Evolutionary conservation across 2,888 invertebrate genomes (phyloP), one percentile per base, ranked within the genome.

Genomic region (Chrysomela aeneicollis): DNA sequence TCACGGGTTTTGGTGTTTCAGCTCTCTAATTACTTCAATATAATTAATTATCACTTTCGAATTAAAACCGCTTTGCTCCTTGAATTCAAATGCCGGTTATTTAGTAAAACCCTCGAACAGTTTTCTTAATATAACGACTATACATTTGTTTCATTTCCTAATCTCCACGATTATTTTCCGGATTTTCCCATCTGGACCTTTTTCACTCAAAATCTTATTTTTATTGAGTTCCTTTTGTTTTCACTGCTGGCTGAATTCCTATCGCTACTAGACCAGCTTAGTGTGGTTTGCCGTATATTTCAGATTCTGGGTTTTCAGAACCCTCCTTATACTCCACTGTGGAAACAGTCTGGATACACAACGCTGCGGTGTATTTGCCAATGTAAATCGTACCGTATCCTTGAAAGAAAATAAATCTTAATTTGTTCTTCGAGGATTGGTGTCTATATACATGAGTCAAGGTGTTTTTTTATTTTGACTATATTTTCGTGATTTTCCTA

Each of bases 21-120:
- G 62, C 66, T 66, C 66, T 59, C 67, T 67, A 71, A 68, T 71
- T 71, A 68, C 71, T 70, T 67, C 67, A 68, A 66, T 68, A 70
- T 70, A 71, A 71, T 71, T 70, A 71, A 71, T 71, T 71, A 70
- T 68, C 68, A 64, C 60, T 57, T 21, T 59, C 12, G 57, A 57
- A 57, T 57, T 57, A 46, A 46, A 57, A 26, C 46, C 46, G 18
- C 15, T n/a, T 10, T 22, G 37, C 57, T 30, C 26, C 15, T 37
- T 46, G 6, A 26, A 57, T 57, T 46, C 57, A 15, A 42, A 42
- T 42, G 8, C 42, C 4, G 15, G 42, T 15, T 42, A 42, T 42
- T 42, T 42, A 42, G 42, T 42, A 15, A 15, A 42, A 42, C 42
- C 42, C n/a, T 35, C 32, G 32, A 35, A 35, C 32, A 26, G 26